Conservation (phyloP, 2,113 vertebrate species). For the Platysteira castanea region DNA sequence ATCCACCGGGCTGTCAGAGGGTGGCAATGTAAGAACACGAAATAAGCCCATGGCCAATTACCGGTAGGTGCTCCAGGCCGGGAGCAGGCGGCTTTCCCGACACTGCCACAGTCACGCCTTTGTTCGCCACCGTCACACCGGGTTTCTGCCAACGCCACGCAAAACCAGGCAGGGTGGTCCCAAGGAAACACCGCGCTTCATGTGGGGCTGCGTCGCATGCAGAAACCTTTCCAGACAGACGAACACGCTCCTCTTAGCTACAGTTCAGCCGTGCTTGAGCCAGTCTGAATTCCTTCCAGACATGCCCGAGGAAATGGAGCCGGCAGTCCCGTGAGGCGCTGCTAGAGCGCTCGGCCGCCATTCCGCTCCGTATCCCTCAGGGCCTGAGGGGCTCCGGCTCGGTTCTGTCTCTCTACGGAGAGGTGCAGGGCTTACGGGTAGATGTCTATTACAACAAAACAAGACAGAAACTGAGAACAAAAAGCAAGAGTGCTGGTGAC, state of each 20-base stretch:
- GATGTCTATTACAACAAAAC: background rate
- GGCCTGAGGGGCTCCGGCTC: accelerated
- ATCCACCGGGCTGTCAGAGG: conserved; percentile 24
- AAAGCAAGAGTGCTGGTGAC: background rate
- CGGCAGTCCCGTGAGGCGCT: background rate
- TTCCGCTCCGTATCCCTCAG: accelerated
- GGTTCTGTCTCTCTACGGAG: background rate
- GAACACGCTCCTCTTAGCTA: background rate
- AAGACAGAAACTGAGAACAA: background rate
- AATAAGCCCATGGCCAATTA: background rate
- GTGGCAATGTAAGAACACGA: conserved; percentile 53
- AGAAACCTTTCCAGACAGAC: background rate
- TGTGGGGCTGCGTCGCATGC: accelerated
- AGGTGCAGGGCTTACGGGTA: background rate
- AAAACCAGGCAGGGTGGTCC: background rate
- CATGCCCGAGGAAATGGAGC: background rate
- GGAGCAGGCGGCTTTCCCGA: background rate
- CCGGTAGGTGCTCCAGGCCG: background rate
- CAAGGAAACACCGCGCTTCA: background rate
- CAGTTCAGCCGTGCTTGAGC: background rate
- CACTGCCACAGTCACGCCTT: background rate
- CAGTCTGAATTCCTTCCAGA: background rate
- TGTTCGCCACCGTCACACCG: background rate
- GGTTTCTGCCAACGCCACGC: background rate
- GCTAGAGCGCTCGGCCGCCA: background rate